Evolutionary conservation across 2,113 vertebrate species (phyloP), one percentile per base, ranked within the genome.

Genomic region (Tragelaphus scriptus): DNA sequence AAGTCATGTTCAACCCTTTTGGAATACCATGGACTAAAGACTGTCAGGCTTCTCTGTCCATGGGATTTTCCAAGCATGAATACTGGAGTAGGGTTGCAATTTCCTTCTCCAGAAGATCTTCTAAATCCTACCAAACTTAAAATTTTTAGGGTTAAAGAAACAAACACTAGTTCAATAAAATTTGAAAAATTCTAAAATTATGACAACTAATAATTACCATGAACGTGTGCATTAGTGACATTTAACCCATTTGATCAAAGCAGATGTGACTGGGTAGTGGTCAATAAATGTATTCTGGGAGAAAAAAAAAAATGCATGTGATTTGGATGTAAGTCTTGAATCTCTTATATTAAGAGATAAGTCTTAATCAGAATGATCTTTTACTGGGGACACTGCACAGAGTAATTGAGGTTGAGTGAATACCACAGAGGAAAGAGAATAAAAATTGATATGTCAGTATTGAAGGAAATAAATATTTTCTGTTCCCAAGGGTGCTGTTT

Each of bases 201-300:
- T 82, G 26, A 61, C 13, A 77, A 40, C 30, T 32, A 51, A 51
- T 61, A n/a, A 61, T 53, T 53, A 30, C 9, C 11, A 81, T 16
- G 0, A 94, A 81, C 10, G 1, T 87, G 3, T 6, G 21, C 30
- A 25, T 53, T 59, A 80, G 10, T 53, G 58, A 30, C 21, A 59
- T 71, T 87, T 53, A 87, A 28, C 28, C 15, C 11, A 47, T 13
- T 58, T 91, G 56, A 58, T 86, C 10, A 90, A 90, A 68, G 28
- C 2, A 5, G 0, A 5, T 49, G 16, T 16, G 6, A 17, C 44
- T 19, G 5, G 26, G 5, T 56, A 49, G 32, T 10, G 10, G 15
- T 81, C 36, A 90, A 47, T 44, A 71, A 55, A 28, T 44, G 6
- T 8, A 96, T 44, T 44, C 26, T 94, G 32, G 71, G 10, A 71